Percentiles rank a stretch among this genome's conserved stretches.
Evolutionary conservation across 2,888 invertebrate genomes (phyloP).

Genomic region (Catocala nupta): DNA sequence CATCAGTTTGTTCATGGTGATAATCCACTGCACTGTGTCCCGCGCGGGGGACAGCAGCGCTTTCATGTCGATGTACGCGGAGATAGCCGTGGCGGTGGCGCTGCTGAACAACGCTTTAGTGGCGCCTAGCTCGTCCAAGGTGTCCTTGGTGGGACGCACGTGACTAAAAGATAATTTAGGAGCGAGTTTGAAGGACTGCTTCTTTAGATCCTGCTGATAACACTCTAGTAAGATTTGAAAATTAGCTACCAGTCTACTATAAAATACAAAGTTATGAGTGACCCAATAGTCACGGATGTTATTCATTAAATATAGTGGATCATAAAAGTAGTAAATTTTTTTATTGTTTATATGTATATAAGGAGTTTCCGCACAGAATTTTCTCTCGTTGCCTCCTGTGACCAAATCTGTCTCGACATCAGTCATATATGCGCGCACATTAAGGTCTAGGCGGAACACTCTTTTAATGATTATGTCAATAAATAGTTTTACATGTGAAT

Average conservation of each 20-base stretch:
- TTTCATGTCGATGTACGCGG: slow-evolving; percentile 32
- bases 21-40: slow-evolving; percentile 43
- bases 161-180: slow-evolving; percentile 40
- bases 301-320: slow-evolving; percentile 39
- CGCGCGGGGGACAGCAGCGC: slow-evolving; percentile 28
- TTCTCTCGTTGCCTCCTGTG: neutral
- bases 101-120: slow-evolving; percentile 40
- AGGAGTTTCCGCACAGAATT: neutral
- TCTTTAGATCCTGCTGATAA: slow-evolving; percentile 36
- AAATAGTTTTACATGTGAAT: slow-evolving; percentile 19
- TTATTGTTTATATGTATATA: slow-evolving; percentile 20
- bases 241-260: slow-evolving; percentile 19
- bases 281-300: slow-evolving; percentile 27
- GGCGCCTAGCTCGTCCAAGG: slow-evolving; percentile 23
- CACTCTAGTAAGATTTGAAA: slow-evolving; percentile 40
- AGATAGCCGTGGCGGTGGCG: slow-evolving; percentile 44
- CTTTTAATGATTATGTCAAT: slow-evolving; percentile 22
- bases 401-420: slow-evolving; percentile 12
- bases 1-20: slow-evolving; percentile 35
- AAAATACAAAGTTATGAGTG: slow-evolving; percentile 14
- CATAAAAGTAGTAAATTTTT: slow-evolving; percentile 46
- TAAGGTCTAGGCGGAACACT: slow-evolving; percentile 39
- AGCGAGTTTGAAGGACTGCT: slow-evolving; percentile 26
- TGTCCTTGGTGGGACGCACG: slow-evolving; percentile 22
- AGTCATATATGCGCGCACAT: slow-evolving; percentile 43